Evolutionary conservation across 2,888 invertebrate genomes (phyloP).

Genomic region (Drosophila greeni): DNA sequence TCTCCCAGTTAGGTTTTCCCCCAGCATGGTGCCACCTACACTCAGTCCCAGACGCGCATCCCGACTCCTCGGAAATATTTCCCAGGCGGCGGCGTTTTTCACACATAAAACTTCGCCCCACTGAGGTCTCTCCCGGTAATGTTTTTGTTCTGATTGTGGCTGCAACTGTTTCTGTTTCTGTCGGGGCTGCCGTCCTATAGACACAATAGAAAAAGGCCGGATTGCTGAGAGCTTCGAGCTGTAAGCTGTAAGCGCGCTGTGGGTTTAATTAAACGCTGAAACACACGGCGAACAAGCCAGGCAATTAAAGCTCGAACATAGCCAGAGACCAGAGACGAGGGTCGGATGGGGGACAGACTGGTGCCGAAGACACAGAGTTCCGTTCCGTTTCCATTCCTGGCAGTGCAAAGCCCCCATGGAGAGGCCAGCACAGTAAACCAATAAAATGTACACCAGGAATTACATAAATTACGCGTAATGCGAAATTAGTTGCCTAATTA

Average conservation of each 20-base stretch:
- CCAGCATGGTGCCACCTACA: conserved; percentile 34
- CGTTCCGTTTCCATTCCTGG: conserved; percentile 48
- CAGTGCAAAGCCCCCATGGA: conserved; percentile 45
- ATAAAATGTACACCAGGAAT: conserved; percentile 65
- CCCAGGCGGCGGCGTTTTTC: conserved; percentile 65
- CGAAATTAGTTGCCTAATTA: conserved; percentile 64
- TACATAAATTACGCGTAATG: conserved; percentile 69
- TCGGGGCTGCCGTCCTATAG: conserved; percentile 7
- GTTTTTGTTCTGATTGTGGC: conserved; percentile 59
- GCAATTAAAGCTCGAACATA: conserved; percentile 64
- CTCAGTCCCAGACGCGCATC: conserved; percentile 8
- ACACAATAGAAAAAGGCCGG: conserved; percentile 27
- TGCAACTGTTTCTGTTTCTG: conserved; percentile 29
- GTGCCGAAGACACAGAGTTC: conserved; percentile 43
- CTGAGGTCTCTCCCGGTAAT: conserved; percentile 42
- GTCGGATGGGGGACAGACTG: conserved; percentile 6
- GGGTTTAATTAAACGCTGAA: conserved; percentile 70
- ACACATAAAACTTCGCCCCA: conserved; percentile 56
- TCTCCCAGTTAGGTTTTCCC: conserved; percentile 14
- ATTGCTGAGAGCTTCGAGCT: conserved; percentile 12
- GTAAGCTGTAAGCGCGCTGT: conserved; percentile 43
- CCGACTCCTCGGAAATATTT: conserved; percentile 38
- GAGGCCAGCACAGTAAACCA: conserved; percentile 48
- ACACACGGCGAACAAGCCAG: conserved; percentile 60
- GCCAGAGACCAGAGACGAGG: conserved; percentile 27